phyloP scores from a whole-genome alignment of 2,888 invertebrate genomes.

The Elysia crispata region DNA sequence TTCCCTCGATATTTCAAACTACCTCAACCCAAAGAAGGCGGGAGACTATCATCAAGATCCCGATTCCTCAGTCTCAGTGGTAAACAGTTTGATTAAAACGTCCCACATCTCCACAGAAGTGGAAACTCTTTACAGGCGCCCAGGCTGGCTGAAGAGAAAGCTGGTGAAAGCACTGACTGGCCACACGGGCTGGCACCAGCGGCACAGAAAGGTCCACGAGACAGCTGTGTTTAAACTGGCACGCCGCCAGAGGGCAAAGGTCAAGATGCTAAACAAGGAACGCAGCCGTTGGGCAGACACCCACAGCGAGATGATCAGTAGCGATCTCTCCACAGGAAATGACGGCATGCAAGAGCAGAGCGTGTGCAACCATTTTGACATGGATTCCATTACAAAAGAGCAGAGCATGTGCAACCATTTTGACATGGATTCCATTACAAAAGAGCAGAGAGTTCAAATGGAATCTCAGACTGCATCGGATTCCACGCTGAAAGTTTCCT shows the following conservation, averaged over 20 bases:
- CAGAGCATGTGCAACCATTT: slow-evolving; percentile 5
- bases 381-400: background rate
- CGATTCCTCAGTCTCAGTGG: too few species aligned
- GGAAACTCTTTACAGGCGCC: background rate
- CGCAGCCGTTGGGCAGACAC: too few species aligned
- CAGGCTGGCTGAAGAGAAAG: background rate
- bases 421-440: background rate
- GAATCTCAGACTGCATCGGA: too few species aligned
- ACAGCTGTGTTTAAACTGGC: background rate
- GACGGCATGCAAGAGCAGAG: background rate
- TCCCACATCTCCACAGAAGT: background rate
- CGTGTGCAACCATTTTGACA: background rate
- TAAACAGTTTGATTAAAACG: too few species aligned
- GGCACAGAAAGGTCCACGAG: background rate
- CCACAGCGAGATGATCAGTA: too few species aligned
- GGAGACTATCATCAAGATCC: background rate
- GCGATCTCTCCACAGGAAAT: too few species aligned
- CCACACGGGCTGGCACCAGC: background rate
- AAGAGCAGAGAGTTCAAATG: too few species aligned
- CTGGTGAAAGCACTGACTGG: background rate
- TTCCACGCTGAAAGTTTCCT: too few species aligned
- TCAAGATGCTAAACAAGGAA: slow-evolving; percentile 9
- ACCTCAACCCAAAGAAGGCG: background rate
- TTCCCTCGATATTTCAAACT: background rate
- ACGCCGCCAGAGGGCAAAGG: slow-evolving; percentile 15